Conservation (phyloP, 2,888 invertebrate species). For the Bruchidius siliquastri region DNA sequence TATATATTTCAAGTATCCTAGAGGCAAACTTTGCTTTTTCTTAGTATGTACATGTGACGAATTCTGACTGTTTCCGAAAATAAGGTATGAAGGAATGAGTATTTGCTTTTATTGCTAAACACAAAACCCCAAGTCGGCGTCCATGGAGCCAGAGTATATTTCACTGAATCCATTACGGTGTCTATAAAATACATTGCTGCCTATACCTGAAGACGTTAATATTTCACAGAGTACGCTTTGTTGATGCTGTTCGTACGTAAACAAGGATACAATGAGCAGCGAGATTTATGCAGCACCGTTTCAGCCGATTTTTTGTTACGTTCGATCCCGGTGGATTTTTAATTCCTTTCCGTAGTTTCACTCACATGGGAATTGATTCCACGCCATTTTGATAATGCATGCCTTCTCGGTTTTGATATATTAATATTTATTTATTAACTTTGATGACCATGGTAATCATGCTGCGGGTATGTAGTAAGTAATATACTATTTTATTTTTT, state of each 20-base stretch:
- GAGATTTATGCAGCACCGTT: background rate
- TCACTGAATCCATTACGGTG: constrained; percentile 5
- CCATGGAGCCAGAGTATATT: background rate
- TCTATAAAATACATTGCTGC: constrained; percentile 22
- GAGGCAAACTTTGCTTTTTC: too few species aligned
- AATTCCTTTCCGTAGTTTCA: background rate
- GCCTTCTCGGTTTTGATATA: background rate
- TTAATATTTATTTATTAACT: background rate
- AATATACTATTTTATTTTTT: too few species aligned
- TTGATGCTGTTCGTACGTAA: constrained; percentile 15
- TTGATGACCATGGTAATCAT: too few species aligned
- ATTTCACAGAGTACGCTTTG: constrained; percentile 21
- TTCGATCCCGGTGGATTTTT: background rate
- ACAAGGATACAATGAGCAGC: constrained; percentile 1
- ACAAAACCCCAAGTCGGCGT: background rate
- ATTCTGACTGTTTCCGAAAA: too few species aligned
- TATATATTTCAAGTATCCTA: too few species aligned
- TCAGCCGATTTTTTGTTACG: background rate
- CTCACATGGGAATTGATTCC: background rate
- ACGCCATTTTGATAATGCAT: background rate
- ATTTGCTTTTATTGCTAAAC: too few species aligned
- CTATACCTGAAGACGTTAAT: constrained; percentile 23
- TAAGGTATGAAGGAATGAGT: too few species aligned
- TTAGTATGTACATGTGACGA: too few species aligned
- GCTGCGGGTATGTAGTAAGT: too few species aligned